A percentile compares a stretch with the other conserved stretches of the same genome.
Conservation (phyloP, 2,113 vertebrate genomes). For the Tricholaema leucomelas region DNA sequence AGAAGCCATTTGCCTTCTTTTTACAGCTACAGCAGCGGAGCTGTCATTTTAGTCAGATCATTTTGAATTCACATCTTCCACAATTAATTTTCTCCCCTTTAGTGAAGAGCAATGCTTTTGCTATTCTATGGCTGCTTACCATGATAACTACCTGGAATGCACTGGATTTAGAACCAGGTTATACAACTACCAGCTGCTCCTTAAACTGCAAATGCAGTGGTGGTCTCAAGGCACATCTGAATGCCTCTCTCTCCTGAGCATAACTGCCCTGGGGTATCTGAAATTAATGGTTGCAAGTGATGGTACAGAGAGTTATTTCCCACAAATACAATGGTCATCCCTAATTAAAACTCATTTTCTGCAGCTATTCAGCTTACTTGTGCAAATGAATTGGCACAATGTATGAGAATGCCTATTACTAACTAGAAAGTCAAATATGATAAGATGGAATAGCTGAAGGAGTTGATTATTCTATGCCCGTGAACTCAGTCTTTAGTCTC, state of each 20-base stretch:
- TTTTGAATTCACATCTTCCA: background rate
- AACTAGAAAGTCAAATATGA: background rate
- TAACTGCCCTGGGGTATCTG: background rate
- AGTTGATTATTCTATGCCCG: background rate
- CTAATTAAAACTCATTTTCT: background rate
- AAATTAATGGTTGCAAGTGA: background rate
- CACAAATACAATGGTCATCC: background rate
- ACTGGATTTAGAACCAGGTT: background rate
- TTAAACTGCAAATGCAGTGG: background rate
- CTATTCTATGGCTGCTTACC: background rate
- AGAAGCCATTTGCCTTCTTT: background rate
- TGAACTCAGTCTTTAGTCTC: background rate
- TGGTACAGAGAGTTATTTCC: background rate
- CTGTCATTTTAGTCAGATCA: background rate
- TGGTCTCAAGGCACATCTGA: background rate
- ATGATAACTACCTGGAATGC: background rate
- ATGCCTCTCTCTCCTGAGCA: background rate
- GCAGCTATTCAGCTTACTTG: background rate
- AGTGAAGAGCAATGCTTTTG: background rate
- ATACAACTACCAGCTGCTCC: background rate
- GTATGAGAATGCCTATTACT: background rate
- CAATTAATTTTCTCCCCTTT: background rate
- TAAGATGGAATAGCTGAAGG: background rate
- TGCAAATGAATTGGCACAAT: background rate
- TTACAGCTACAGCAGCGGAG: background rate